Base-by-base conservation (phyloP, 2,888 invertebrate genomes). In the Linyphia triangularis region DNA sequence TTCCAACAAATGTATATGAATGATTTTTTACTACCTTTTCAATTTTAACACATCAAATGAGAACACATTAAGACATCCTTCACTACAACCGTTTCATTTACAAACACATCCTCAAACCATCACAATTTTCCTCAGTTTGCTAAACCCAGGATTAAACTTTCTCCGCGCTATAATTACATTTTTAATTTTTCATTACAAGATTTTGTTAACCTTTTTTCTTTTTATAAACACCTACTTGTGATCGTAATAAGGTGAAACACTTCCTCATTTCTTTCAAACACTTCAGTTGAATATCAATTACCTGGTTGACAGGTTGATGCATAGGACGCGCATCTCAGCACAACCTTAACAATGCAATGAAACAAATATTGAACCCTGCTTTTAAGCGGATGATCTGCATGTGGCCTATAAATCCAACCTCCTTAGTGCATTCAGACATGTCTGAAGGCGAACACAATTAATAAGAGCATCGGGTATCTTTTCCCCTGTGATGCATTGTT, bases 211-310 rank as follows among this genome's bases (percentile, higher is more conserved):
- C n/a, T 51, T 51, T 51, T 16, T 51, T 51, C 51, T 5, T n/a
- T n/a, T n/a, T n/a, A n/a, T n/a, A n/a, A 51, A n/a, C 51, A n/a
- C 51, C 51, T n/a, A 33, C n/a, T 51, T 51, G n/a, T n/a, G 16
- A 51, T n/a, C 13, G 51, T 16, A n/a, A 51, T 51, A n/a, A 51
- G 16, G 5, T 51, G 5, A 51, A 51, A 51, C n/a, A 13, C 51
- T 51, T 51, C 51, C 51, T 51, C 51, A n/a, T 51, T 13, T 16
- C n/a, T 51, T n/a, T 24, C 70, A 51, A n/a, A 24, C 33, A 63
- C 61, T 61, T n/a, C 37, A 16, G 3, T 37, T 40, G 77, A 61
- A 77, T 77, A 77, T 77, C 33, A 77, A 77, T 61, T 77, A 40
- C 37, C 5, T n/a, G 26, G 7, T 7, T 63, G 77, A 77, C 77